phyloP scores from a whole-genome alignment of 1,140 invertebrate genomes.

The Leguminivora glycinivorella region DNA sequence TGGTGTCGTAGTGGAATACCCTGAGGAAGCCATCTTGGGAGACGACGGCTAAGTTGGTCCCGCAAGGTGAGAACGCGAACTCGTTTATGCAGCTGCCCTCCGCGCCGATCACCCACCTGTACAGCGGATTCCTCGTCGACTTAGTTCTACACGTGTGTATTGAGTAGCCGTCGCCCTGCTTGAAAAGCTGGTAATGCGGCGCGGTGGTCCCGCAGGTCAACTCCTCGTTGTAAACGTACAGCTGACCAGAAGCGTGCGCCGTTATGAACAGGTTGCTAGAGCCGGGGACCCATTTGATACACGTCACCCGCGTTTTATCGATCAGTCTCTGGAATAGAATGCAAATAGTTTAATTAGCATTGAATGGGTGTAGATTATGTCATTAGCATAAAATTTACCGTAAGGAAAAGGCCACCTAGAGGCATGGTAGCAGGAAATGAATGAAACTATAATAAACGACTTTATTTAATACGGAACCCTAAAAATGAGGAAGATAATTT shows the following conservation, averaged over 20 bases:
- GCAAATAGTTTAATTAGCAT: conserved; percentile 27
- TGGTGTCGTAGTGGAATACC: conserved; percentile 98
- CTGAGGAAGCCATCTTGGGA: conserved; percentile 97
- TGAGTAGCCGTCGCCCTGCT: conserved; percentile 95
- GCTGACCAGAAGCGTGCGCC: conserved; percentile 96
- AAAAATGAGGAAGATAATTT: too few relatives aligned
- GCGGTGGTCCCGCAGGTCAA: conserved; percentile 90
- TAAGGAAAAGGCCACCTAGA: not conserved
- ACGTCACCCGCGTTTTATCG: conserved; percentile 99
- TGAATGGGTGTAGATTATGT: not conserved
- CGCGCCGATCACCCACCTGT: conserved; percentile 91
- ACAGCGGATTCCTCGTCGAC: conserved; percentile 96
- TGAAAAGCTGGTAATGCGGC: conserved; percentile 96
- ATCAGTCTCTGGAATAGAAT: conserved; percentile 91
- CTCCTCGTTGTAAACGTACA: conserved; percentile 99
- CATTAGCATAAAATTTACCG: conserved; percentile 1
- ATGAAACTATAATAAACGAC: not conserved
- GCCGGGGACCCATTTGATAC: conserved; percentile 97
- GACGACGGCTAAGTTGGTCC: conserved; percentile 93
- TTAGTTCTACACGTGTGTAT: conserved; percentile 98
- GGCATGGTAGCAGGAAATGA: not conserved
- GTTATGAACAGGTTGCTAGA: conserved; percentile 96
- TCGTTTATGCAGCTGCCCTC: conserved; percentile 95
- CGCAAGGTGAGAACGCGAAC: conserved; percentile 98
- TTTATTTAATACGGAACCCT: too few relatives aligned